Base-by-base conservation (phyloP, 2,797 vertebrate genomes). In the Chrosomus eos region DNA sequence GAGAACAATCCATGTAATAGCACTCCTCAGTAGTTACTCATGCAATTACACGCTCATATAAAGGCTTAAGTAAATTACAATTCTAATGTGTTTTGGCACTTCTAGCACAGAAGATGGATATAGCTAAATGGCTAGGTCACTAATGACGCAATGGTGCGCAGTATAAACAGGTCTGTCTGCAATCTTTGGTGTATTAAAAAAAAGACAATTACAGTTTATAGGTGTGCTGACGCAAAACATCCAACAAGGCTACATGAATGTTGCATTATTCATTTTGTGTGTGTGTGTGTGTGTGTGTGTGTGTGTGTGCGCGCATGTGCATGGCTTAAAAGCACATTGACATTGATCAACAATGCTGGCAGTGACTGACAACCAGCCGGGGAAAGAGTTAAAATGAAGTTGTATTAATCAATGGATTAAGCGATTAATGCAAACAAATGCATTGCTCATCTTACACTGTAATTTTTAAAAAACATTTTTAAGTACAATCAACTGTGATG, bases 141-240 rank as follows among this genome's bases (percentile, higher is more conserved):
- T 51, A 7, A 19, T 77, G 74, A 77, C 14, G 53, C 74, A 67
- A 67, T 33, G 1, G 33, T 51, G 43, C 38, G 36, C 23, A 51
- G 60, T 33, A 8, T 38, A 67, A 62, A 80, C 77, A 66, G 40
- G 43, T 51, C 40, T 33, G 3, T n/a, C 60, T 14, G 19, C 60
- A 79, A 14, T 66, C 3, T 48, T 58, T 36, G 28, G 77, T 48
- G 40, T 48, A 67, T 28, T 31, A 51, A 19, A 79, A 33, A 79
- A 36, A 23, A 36, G 5, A 67, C 14, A 51, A 36, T 67, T 45
- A 18, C 62, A 48, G 18, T 16, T 66, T 48, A 33, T 33, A 16
- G 60, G 60, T 18, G 96, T 84, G 97, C 96, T 0, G 97, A 98
- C 93, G 94, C 94, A 23, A 14, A 85, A 0, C 95, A 51, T 96